Evolutionary conservation across 2,797 vertebrate species (phyloP).

Genomic region (Spinus pinus): DNA sequence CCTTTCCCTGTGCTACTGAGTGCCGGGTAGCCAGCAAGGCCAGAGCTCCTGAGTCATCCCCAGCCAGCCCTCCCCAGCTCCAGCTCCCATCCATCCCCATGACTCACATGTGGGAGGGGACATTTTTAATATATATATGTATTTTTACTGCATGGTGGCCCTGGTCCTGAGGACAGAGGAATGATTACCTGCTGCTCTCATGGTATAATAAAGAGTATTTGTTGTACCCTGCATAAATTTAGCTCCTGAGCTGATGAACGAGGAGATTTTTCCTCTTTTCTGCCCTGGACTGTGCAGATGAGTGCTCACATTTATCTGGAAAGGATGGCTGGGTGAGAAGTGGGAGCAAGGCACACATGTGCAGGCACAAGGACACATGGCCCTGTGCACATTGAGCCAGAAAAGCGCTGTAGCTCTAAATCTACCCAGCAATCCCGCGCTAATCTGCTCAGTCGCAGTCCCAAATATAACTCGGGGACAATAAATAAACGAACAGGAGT

Average conservation of each 20-base stretch:
- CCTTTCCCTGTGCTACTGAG: not conserved
- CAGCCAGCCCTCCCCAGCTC: conserved; percentile 19
- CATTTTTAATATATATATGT: not conserved
- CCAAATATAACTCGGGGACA: conserved; percentile 24
- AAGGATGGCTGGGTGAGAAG: not conserved
- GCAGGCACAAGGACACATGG: not conserved
- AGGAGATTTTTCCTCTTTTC: not conserved
- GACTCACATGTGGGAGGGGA: conserved; percentile 22
- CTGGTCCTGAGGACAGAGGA: conserved; percentile 15
- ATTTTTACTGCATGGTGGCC: conserved; percentile 10
- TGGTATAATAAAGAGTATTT: not conserved
- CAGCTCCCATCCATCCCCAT: conserved; percentile 23
- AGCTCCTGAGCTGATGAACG: not conserved
- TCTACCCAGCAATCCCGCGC: not conserved
- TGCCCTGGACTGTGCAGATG: not conserved
- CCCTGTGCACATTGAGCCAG: not conserved
- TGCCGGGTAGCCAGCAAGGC: not conserved
- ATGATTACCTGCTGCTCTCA: not conserved
- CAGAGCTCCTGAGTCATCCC: conserved; percentile 33
- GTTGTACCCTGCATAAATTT: conserved; percentile 12
- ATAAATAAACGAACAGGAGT: conserved; percentile 44
- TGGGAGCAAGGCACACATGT: not conserved
- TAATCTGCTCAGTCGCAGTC: not conserved
- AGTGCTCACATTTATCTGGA: not conserved
- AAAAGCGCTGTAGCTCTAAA: not conserved